Base-by-base conservation (phyloP, 2,888 invertebrate species). In the Osmoderma eremita region DNA sequence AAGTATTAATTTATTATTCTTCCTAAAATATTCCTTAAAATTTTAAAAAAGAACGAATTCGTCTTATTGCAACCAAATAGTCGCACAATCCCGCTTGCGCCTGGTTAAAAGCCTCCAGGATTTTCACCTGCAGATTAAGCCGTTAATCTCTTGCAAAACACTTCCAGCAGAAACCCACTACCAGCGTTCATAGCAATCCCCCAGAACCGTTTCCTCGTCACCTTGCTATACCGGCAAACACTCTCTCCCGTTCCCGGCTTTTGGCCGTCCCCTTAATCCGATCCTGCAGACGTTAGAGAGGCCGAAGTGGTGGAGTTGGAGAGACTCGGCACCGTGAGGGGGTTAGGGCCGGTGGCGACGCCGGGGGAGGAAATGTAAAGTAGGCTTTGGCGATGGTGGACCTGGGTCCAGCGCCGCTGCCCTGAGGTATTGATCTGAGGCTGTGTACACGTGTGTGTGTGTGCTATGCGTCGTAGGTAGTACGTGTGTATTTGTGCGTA, bases 341-440 rank as follows among this genome's bases (percentile, higher is more conserved):
- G 1, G 30, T 6, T 10, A 10, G 30, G 30, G 30, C 10, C 67
- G 67, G 65, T 71, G 63, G 69, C 68, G 50, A 51, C 72, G 66
- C 73, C 70, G 70, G 74, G 81, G 79, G 76, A 76, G 78, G 78
- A 80, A 81, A 81, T 87, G 87, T 87, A 87, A 86, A 86, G 86
- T 85, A 84, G 86, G 86, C 80, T 80, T 71, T 73, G 84, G 86
- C 80, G 80, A 71, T 73, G 84, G 80, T 80, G 79, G 80, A 79
- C 79, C 79, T 80, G 79, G 81, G 80, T 81, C 81, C 81, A 78
- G 81, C 80, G 77, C 80, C 80, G 81, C 80, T 81, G 81, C 81
- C 81, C 81, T 78, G 80, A 81, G 81, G 82, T 81, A 81, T 81
- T 82, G 82, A 82, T 81, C 81, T 81, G 78, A 78, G 79, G 79